A percentile compares a stretch with the other conserved stretches of the same genome.
phyloP scores from a whole-genome alignment of 2,888 invertebrate species.

The Lithophane leautieri region DNA sequence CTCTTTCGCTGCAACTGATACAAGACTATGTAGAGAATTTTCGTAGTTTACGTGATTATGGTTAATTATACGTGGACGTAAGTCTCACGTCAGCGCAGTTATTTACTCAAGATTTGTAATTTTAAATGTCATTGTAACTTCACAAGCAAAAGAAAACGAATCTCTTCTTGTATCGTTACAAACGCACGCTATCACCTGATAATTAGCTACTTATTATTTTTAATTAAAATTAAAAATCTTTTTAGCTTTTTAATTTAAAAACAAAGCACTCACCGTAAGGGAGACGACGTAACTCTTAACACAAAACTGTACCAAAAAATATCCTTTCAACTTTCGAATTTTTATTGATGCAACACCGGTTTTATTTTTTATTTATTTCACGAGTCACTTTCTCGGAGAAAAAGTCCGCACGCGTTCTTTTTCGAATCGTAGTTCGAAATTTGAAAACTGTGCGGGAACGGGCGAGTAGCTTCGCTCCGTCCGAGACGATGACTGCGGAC shows the following conservation, averaged over 20 bases:
- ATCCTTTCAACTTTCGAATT: constrained; percentile 77
- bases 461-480: constrained; percentile 81
- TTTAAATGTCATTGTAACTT: constrained; percentile 71
- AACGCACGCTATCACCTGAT: constrained; percentile 70
- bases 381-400: constrained; percentile 80
- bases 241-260: background rate
- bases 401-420: constrained; percentile 66
- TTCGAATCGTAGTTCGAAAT: constrained; percentile 69
- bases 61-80: constrained; percentile 63
- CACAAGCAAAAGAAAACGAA: constrained; percentile 71
- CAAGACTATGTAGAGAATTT: constrained; percentile 32
- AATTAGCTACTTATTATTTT: constrained; percentile 36
- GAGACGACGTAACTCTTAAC: constrained; percentile 73
- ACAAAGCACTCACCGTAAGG: constrained; percentile 80
- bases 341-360: constrained; percentile 77
- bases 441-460: constrained; percentile 70
- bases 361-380: constrained; percentile 68
- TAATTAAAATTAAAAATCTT: constrained; percentile 27
- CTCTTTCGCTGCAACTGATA: constrained; percentile 11
- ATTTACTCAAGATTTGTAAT: constrained; percentile 67
- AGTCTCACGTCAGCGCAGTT: constrained; percentile 68
- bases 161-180: constrained; percentile 66
- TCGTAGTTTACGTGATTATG: constrained; percentile 53
- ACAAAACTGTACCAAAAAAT: constrained; percentile 74
- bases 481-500: constrained; percentile 83